Base-by-base conservation (phyloP, 2,888 invertebrate species). In the Epistrophe eligans region DNA sequence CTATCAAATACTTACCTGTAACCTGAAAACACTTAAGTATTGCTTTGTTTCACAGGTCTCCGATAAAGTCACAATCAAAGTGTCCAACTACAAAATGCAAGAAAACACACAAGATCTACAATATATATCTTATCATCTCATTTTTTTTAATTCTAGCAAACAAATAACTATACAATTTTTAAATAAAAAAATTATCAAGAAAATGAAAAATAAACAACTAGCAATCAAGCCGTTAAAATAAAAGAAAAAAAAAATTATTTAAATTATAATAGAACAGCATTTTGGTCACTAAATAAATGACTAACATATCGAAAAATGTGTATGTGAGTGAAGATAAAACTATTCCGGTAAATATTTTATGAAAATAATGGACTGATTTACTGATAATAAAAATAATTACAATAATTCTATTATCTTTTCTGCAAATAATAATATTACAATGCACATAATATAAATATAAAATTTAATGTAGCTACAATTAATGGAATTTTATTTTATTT, bases 391-490 rank as follows among this genome's bases (percentile, higher is more conserved):
- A 48, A 71, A 60, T 67, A 38, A 38, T 48, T 72, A 67, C 50
- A 38, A 17, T 58, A 48, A 71, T 76, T 67, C 62, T 84, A 55
- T 77, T 38, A 64, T 77, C 52, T 24, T 70, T 67, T 70, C 60
- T 84, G 82, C 74, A 79, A 74, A 85, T 52, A 85, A 82, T 64
- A 85, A 57, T 77, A 77, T 55, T 70, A 55, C 70, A 83, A 87
- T 79, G 83, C 83, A 76, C 58, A 79, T 74, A 79, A 76, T 79
- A 83, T 83, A 87, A 87, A 87, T 87, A 87, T 76, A 87, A 82
- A 83, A 83, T 83, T 87, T 79, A 87, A 83, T 87, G 83, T 83
- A 83, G 87, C 83, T 87, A 87, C 79, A 87, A 87, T 79, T 87
- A 85, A 87, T 87, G 87, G 87, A 87, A 87, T 87, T 83, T 66